Base-by-base conservation (phyloP, 2,888 invertebrate species). In the Cataglyphis altisquamis region DNA sequence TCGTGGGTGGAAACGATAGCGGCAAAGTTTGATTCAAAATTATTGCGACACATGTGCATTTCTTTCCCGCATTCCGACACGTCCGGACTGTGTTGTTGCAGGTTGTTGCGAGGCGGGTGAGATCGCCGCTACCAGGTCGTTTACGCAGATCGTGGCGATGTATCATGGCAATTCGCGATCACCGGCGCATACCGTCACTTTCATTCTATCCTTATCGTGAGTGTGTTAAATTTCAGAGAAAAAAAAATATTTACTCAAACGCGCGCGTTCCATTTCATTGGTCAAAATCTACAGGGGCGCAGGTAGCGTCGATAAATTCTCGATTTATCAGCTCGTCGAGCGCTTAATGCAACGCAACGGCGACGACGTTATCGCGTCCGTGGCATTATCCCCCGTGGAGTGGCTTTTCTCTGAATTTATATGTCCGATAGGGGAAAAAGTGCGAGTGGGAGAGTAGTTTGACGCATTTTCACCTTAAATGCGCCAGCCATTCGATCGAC, bases 241-340 rank as follows among this genome's bases (percentile, higher is more conserved):
- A 25, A 25, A 36, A 45, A 36, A 60, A 62, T 32, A 60, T 70
- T 78, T 48, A 60, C 64, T 57, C 82, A 55, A 29, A 52, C 32
- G 2, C 25, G 77, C 45, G 57, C 36, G 55, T 21, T 45, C 45
- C 64, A 60, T 77, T 66, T 66, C 15, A 21, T 39, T 21, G 48
- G 77, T 39, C 67, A 78, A 85, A 87, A 87, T 80, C 68, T 84
- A 78, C 68, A 77, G 62, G 80, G 81, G 83, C 70, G 70, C 68
- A 86, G 85, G 84, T 70, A 74, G 70, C 85, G 78, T 75, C 90
- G 73, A 85, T 92, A 91, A 91, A 91, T 92, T 90, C 83, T 84
- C 88, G 88, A 92, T 91, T 92, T 92, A 92, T 92, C 92, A 87
- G 87, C 80, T 84, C 85, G 85, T 83, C 90, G 88, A 88, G 84